Percentiles rank a stretch among this genome's conserved stretches.
These are phyloP conservation scores for Heliconius sara DNA, from an alignment of 2,888 invertebrate species.

Conservation along the genomic window DNA sequence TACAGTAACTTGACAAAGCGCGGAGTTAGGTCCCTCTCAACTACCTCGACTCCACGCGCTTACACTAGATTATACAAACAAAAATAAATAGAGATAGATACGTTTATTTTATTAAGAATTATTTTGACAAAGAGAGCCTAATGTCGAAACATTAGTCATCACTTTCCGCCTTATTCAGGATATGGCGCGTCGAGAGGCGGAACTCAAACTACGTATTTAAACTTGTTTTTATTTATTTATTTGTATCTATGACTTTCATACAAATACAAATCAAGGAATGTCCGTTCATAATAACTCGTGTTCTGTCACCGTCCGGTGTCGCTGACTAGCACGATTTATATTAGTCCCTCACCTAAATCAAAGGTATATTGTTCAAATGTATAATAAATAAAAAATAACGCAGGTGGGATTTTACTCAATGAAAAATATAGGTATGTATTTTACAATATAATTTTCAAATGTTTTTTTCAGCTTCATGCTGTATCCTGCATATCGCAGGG, in stretches of 20 bases:
- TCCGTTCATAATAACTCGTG: neutral
- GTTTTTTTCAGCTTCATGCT: neutral
- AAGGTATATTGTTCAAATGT: slow-evolving; percentile 1
- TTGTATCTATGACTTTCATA: too few relatives aligned
- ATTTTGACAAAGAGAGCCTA: too few relatives aligned
- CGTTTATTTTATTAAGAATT: too few relatives aligned
- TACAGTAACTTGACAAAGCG: too few relatives aligned
- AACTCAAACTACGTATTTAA: neutral
- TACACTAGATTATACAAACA: too few relatives aligned
- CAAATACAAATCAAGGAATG: too few relatives aligned
- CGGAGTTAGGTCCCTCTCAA: too few relatives aligned
- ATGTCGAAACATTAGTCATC: neutral
- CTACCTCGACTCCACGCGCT: too few relatives aligned
- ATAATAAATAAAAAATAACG: neutral
- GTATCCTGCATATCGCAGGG: neutral
- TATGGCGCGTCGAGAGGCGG: neutral
- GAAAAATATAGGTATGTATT: too few relatives aligned
- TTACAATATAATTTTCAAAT: neutral
- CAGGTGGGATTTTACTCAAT: neutral
- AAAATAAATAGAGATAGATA: too few relatives aligned
- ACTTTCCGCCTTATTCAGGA: neutral
- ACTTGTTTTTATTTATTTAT: too few relatives aligned
- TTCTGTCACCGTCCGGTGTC: slow-evolving; percentile 5
- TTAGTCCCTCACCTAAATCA: slow-evolving; percentile 3
- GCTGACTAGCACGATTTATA: neutral